Conservation (phyloP, 2,797 vertebrate genomes). For the Hephaestus fuliginosus region DNA sequence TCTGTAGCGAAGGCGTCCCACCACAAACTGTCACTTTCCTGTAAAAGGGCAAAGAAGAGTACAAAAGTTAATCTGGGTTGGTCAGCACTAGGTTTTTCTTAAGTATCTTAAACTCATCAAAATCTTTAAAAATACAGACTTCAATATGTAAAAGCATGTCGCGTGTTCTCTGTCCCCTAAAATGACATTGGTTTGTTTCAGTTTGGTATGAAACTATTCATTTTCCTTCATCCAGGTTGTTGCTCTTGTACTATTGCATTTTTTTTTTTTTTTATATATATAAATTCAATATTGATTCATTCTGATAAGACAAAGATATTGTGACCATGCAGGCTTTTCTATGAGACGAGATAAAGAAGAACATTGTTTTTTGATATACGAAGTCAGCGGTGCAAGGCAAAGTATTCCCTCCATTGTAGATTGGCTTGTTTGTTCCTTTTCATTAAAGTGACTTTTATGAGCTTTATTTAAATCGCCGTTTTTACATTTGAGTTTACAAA, state of each 20-base stretch:
- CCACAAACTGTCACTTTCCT: slow-evolving; percentile 99
- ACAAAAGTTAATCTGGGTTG: not conserved
- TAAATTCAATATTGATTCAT: slow-evolving; percentile 70
- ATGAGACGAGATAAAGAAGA: slow-evolving; percentile 47
- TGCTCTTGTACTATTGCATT: slow-evolving; percentile 39
- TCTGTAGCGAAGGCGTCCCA: slow-evolving; percentile 99
- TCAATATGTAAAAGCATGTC: not conserved
- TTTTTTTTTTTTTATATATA: slow-evolving; percentile 49
- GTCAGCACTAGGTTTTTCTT: not conserved
- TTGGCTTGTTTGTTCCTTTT: slow-evolving; percentile 31
- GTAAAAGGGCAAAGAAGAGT: slow-evolving; percentile 65
- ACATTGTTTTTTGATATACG: slow-evolving; percentile 36
- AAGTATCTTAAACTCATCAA: not conserved
- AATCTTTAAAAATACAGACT: not conserved
- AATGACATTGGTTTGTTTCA: not conserved
- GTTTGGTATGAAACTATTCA: slow-evolving; percentile 33
- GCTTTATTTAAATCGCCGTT: slow-evolving; percentile 45
- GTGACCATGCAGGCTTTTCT: slow-evolving; percentile 33
- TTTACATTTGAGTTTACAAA: slow-evolving; percentile 15
- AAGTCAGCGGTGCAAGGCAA: slow-evolving; percentile 35
- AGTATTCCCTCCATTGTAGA: slow-evolving; percentile 23
- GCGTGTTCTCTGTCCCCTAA: not conserved
- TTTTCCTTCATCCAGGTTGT: slow-evolving; percentile 46
- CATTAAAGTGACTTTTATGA: slow-evolving; percentile 43
- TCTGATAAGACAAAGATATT: slow-evolving; percentile 67